phyloP scores from a whole-genome alignment of 2,888 invertebrate genomes.

The Drosophila greeni region DNA sequence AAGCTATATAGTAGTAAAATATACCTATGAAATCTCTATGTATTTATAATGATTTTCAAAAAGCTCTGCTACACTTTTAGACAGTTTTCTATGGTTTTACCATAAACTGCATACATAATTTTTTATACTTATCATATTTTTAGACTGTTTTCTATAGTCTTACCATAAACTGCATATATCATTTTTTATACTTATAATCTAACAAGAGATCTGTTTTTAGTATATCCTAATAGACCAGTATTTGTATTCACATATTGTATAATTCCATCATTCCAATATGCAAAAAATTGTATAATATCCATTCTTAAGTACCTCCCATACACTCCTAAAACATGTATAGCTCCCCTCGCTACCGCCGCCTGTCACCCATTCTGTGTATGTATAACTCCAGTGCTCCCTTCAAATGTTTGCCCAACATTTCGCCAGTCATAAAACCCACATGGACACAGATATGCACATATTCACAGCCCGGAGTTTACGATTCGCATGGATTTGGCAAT shows the following conservation, averaged over 20 bases:
- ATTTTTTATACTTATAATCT: not conserved
- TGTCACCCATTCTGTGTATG: constrained; percentile 25
- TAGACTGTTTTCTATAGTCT: not conserved
- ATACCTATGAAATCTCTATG: not conserved
- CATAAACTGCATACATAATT: not conserved
- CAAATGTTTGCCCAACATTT: constrained; percentile 35
- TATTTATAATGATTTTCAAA: not conserved
- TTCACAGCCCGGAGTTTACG: constrained; percentile 27
- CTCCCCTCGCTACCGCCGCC: constrained; percentile 8
- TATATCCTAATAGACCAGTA: too few relatives aligned
- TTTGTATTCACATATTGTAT: not conserved
- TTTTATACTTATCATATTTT: not conserved
- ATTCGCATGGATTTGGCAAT: constrained; percentile 36
- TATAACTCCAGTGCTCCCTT: constrained; percentile 26
- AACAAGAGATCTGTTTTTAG: too few relatives aligned
- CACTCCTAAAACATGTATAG: not conserved
- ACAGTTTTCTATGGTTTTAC: not conserved
- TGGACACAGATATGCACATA: constrained; percentile 11
- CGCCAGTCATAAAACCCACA: constrained; percentile 31
- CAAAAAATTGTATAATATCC: not conserved
- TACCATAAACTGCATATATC: not conserved
- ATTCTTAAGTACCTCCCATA: not conserved
- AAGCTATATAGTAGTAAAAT: not conserved
- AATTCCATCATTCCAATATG: not conserved
- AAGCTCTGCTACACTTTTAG: too few relatives aligned